Evolutionary conservation across 2,797 vertebrate genomes (phyloP), one percentile per base, ranked within the genome.

Genomic region (Chrysolophus pictus): DNA sequence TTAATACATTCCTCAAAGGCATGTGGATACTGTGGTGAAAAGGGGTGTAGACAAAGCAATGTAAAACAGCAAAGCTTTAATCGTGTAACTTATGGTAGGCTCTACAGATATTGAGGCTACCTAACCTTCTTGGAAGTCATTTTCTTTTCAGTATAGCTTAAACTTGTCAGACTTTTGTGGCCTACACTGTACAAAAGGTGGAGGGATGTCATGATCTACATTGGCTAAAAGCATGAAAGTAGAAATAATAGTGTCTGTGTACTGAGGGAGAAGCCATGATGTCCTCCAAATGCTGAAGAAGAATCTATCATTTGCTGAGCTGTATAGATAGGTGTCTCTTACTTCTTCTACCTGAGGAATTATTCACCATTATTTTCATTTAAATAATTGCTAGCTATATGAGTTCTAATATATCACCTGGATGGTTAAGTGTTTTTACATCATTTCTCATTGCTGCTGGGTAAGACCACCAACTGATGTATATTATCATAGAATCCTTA

Each of bases 1-100:
- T 87, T 84, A 89, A 79, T 10, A 17, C 24, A 22, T 39, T 92
- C 56, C 91, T 96, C 71, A 85, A 91, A 93, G 93, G 91, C 67
- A 88, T 89, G 91, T 95, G 82, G 82, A 87, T 95, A 56, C 62
- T 63, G 22, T 37, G 37, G 44, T 90, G 53, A 88, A 91, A 84
- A 88, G 41, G 44, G 56, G 68, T 71, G 89, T 86, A 90, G 44
- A 65, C 41, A 89, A 91, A 84, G 70, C 58, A 89, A 37, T 0
- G 2, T 37, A 73, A 89, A 72, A 1, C 53, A 91, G 72, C 72
- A 59, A 18, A 85, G 37, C 51, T 85, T 89, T 56, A 94, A 60
- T 49, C 42, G 9, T 73, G 47, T 78, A 85, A 72, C 28, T 78
- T 4, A 1, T 24, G 29, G 67, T 51, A 71, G 63, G 23, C 60